phyloP scores from a whole-genome alignment of 1,140 invertebrate genomes.

The Drosophila triauraria region DNA sequence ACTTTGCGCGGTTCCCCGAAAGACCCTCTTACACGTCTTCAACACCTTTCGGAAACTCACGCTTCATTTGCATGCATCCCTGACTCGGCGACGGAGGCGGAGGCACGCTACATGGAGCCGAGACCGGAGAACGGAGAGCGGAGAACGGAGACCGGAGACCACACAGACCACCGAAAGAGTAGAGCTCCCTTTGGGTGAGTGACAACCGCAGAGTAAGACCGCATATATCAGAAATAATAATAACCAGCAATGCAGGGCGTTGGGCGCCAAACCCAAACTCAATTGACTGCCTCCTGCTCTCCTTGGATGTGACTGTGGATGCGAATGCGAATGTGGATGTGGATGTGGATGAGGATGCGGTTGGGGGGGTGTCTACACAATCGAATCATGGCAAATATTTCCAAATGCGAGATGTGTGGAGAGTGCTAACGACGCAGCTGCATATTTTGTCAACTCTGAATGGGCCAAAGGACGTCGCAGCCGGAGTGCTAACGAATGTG shows the following conservation, averaged over 20 bases:
- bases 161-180: conserved; percentile 47
- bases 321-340: conserved; percentile 27
- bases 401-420: conserved; percentile 36
- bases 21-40: conserved; percentile 45
- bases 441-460: conserved; percentile 78
- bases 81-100: conserved; percentile 46
- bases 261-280: conserved; percentile 55
- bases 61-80: conserved; percentile 81
- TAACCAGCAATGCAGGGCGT: conserved; percentile 59
- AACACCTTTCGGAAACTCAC: conserved; percentile 78
- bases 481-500: conserved; percentile 52
- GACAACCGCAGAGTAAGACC: conserved; percentile 82
- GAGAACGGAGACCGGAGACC: conserved; percentile 34
- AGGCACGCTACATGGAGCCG: conserved; percentile 42
- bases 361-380: conserved; percentile 54
- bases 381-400: conserved; percentile 82
- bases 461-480: conserved; percentile 18
- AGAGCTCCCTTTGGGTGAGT: conserved; percentile 48
- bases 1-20: conserved; percentile 14
- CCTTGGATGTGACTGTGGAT: conserved; percentile 15
- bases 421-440: conserved; percentile 71
- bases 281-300: conserved; percentile 48
- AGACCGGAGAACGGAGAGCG: conserved; percentile 9
- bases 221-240: conserved; percentile 83
- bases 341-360: conserved; percentile 27